Conservation (phyloP, 2,113 vertebrate species). For the Malurus cyaneus region DNA sequence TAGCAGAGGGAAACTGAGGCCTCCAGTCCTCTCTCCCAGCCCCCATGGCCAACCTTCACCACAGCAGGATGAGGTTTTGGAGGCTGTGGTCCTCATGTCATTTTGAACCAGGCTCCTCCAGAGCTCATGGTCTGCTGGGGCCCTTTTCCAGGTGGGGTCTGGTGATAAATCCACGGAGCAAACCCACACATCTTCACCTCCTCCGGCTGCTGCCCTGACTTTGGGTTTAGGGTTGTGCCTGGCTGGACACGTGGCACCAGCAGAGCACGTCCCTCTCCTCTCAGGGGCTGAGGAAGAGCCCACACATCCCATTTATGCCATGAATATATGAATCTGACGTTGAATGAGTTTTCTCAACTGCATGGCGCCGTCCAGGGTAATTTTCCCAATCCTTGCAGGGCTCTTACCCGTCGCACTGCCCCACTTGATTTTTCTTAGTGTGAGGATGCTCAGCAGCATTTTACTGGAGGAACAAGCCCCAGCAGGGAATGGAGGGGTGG, state of each 20-base stretch:
- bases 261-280: fast-evolving
- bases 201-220: background rate
- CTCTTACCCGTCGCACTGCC: fast-evolving
- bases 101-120: background rate
- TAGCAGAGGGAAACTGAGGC: background rate
- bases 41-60: background rate
- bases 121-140: background rate
- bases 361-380: fast-evolving
- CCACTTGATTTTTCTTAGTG: background rate
- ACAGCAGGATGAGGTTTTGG: fast-evolving
- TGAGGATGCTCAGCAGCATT: background rate
- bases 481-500: conserved; percentile 34
- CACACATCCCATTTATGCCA: background rate
- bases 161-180: background rate
- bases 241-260: fast-evolving
- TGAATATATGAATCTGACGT: background rate
- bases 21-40: fast-evolving
- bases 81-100: background rate
- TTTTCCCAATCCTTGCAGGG: background rate
- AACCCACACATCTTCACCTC: background rate
- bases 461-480: conserved; percentile 6
- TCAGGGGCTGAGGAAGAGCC: background rate
- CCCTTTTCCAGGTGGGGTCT: background rate
- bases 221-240: background rate
- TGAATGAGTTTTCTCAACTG: background rate